Evolutionary conservation across 2,888 invertebrate species (phyloP).

Genomic region (Podotricha telesiphe): DNA sequence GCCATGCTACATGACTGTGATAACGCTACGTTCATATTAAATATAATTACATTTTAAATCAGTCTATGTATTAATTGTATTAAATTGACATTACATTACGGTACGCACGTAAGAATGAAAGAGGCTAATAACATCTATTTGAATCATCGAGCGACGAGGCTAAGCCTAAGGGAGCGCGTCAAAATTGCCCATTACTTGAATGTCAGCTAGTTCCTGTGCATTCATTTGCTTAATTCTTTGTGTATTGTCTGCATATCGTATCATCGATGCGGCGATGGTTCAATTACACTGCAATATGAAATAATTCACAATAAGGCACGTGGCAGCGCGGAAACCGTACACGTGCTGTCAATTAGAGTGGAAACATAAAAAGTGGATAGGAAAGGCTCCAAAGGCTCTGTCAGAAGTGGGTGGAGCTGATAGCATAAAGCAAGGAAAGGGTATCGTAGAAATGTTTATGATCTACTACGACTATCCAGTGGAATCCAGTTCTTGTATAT

Average conservation of each 20-base stretch:
- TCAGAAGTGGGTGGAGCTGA: conserved; percentile 61
- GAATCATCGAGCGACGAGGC: not conserved
- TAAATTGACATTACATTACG: conserved; percentile 5
- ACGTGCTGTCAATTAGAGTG: conserved; percentile 81
- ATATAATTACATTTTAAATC: conserved; percentile 18
- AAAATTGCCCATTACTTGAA: conserved; percentile 64
- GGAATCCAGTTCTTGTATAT: not conserved
- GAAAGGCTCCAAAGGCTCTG: conserved; percentile 57
- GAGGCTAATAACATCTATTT: conserved; percentile 27
- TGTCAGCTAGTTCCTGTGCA: conserved; percentile 62
- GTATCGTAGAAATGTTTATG: conserved; percentile 26
- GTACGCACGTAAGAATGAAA: not conserved
- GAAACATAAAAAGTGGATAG: conserved; percentile 62
- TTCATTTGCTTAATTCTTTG: conserved; percentile 53
- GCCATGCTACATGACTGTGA: conserved; percentile 34
- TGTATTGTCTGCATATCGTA: conserved; percentile 54
- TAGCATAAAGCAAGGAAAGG: conserved; percentile 44
- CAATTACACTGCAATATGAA: conserved; percentile 67
- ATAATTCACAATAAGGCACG: conserved; percentile 74
- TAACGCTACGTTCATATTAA: conserved; percentile 17
- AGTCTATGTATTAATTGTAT: conserved; percentile 1
- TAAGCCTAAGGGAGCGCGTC: conserved; percentile 32
- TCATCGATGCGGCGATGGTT: conserved; percentile 50
- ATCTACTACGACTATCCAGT: conserved; percentile 1
- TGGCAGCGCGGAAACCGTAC: conserved; percentile 74